A percentile compares a stretch with the other conserved stretches of the same genome.
phyloP scores from a whole-genome alignment of 35 echinoderm and acorn worm genomes.

The Chiridota heheva region DNA sequence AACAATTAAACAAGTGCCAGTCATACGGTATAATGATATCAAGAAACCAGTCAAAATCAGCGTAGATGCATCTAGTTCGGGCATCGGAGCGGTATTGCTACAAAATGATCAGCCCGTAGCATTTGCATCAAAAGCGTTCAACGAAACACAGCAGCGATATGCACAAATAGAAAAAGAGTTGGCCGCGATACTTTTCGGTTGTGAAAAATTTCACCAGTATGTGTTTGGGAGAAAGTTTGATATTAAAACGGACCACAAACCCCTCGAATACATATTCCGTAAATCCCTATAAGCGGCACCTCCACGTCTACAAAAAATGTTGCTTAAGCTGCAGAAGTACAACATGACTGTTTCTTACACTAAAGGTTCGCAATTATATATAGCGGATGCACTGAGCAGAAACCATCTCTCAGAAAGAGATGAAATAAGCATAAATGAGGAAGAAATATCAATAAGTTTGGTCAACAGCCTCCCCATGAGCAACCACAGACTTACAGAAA shows the following conservation, averaged over 20 bases:
- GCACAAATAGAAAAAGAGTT: conserved; percentile 24
- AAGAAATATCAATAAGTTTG: conserved; percentile 27
- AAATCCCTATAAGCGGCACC: conserved; percentile 30
- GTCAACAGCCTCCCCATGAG: conserved; percentile 38
- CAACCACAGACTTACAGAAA: conserved; percentile 16
- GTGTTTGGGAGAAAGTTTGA: conserved; percentile 12
- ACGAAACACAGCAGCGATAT: background rate
- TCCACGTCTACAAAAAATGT: conserved; percentile 39
- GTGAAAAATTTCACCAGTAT: conserved; percentile 17
- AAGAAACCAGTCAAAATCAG: background rate
- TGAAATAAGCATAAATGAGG: background rate
- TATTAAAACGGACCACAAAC: conserved; percentile 37
- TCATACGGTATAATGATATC: conserved; percentile 36
- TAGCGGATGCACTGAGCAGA: conserved; percentile 36
- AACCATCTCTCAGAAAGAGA: background rate
- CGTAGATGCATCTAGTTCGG: conserved; percentile 21
- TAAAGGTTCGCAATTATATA: conserved; percentile 23
- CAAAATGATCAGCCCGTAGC: conserved; percentile 11
- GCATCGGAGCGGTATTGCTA: background rate
- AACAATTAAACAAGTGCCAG: conserved; percentile 1
- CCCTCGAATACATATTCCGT: conserved; percentile 20
- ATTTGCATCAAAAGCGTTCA: background rate
- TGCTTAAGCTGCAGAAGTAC: conserved; percentile 46
- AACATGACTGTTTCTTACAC: conserved; percentile 20
- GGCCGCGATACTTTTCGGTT: conserved; percentile 20